These are phyloP conservation scores for Coracias cyanogaster DNA, from an alignment of 2,797 vertebrate genomes.

Conservation along the genomic window DNA sequence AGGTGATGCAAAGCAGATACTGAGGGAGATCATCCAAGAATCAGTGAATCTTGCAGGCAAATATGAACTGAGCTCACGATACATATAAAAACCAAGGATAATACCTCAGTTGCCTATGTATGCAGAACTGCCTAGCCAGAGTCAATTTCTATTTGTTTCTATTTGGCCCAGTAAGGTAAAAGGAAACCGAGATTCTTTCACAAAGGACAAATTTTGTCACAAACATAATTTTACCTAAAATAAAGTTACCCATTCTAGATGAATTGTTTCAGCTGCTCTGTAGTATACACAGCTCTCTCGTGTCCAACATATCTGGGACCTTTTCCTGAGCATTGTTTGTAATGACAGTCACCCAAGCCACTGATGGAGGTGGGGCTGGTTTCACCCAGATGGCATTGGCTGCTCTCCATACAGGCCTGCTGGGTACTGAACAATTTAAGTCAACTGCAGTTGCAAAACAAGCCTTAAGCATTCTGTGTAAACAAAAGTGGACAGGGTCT, in stretches of 20 bases:
- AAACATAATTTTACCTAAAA: background rate
- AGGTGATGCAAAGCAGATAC: background rate
- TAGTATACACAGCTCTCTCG: background rate
- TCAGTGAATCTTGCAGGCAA: background rate
- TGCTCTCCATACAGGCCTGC: conserved; percentile 20
- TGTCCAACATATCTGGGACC: background rate
- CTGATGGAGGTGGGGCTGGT: background rate
- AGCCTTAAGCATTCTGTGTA: conserved; percentile 43
- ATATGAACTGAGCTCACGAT: background rate
- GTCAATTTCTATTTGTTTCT: background rate
- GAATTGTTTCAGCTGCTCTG: background rate
- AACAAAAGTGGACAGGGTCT: conserved; percentile 53
- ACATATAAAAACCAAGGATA: background rate
- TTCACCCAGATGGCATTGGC: background rate
- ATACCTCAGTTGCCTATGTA: background rate
- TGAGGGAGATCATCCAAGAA: background rate
- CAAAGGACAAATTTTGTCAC: background rate
- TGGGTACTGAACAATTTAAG: conserved; percentile 32
- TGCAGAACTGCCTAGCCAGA: background rate
- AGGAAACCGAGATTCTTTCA: background rate
- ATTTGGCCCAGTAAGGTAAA: background rate
- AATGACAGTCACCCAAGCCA: background rate
- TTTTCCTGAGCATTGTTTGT: background rate
- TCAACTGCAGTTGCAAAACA: conserved; percentile 53
- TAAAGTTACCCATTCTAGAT: background rate